phyloP scores from a whole-genome alignment of 1,140 invertebrate genomes.

The Leptinotarsa lineolata region DNA sequence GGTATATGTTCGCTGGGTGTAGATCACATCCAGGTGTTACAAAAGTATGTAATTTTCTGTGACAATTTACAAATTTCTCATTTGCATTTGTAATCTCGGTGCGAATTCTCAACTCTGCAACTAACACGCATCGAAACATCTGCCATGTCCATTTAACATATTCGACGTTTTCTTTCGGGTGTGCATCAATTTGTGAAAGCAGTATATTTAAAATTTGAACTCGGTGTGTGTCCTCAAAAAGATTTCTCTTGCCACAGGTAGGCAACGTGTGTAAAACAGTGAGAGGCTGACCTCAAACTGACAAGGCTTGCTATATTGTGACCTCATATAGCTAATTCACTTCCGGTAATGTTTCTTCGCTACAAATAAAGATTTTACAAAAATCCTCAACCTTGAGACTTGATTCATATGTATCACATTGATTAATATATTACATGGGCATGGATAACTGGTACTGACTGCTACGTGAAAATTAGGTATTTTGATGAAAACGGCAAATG shows the following conservation, averaged over 20 bases:
- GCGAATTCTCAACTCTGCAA: no score
- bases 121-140: no score
- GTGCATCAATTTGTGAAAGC: not conserved
- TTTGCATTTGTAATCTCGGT: not conserved
- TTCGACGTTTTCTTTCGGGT: no score
- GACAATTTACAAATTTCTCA: not conserved
- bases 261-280: conserved; percentile 10
- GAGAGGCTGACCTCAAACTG: conserved; percentile 18
- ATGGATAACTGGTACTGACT: no score
- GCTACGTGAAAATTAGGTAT: no score
- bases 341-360: conserved; percentile 19
- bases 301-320: conserved; percentile 14
- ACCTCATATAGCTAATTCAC: conserved; percentile 21
- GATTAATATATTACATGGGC: conserved; percentile 1
- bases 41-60: no score
- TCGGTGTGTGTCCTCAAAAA: conserved; percentile 3
- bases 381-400: conserved; percentile 4
- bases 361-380: conserved; percentile 23
- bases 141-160: no score
- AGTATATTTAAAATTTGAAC: conserved; percentile 1
- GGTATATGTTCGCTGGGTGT: no score
- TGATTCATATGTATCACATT: conserved; percentile 14
- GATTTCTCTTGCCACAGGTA: not conserved
- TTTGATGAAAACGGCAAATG: no score
- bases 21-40: no score